Conservation (phyloP, 2,888 invertebrate genomes). For the Pachymerium ferrugineum region DNA sequence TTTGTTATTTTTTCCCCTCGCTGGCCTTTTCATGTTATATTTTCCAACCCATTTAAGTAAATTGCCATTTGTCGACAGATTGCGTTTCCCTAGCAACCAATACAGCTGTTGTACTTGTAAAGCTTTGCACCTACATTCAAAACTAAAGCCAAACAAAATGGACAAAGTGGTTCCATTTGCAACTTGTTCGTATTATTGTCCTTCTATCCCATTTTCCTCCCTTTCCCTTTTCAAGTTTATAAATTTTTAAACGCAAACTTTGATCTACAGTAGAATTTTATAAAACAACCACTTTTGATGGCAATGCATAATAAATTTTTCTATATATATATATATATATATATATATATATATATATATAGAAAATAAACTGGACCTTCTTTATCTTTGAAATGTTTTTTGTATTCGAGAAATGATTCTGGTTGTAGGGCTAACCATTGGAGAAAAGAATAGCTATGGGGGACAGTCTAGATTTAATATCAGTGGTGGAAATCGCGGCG, state of each 20-base stretch:
- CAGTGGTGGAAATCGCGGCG: conserved; percentile 23
- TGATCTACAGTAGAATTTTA: too few species aligned
- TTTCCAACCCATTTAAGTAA: background rate
- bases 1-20: too few species aligned
- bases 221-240: conserved; percentile 11
- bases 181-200: conserved; percentile 1
- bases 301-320: too few species aligned
- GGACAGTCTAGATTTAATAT: conserved; percentile 12
- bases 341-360: too few species aligned
- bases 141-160: conserved; percentile 18
- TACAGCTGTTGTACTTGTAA: background rate
- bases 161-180: conserved; percentile 24
- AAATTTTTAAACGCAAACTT: background rate
- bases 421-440: conserved; percentile 15
- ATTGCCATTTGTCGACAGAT: background rate
- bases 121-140: conserved; percentile 27
- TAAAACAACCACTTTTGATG: too few species aligned
- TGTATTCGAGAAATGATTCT: conserved; percentile 22
- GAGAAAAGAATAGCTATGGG: conserved; percentile 20
- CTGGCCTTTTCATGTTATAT: background rate
- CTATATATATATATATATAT: too few species aligned
- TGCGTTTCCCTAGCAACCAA: conserved; percentile 16
- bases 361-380: too few species aligned
- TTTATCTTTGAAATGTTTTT: too few species aligned
- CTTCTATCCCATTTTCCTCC: background rate